phyloP scores from a whole-genome alignment of 2,113 vertebrate genomes.

The Odontophorus gujanensis region DNA sequence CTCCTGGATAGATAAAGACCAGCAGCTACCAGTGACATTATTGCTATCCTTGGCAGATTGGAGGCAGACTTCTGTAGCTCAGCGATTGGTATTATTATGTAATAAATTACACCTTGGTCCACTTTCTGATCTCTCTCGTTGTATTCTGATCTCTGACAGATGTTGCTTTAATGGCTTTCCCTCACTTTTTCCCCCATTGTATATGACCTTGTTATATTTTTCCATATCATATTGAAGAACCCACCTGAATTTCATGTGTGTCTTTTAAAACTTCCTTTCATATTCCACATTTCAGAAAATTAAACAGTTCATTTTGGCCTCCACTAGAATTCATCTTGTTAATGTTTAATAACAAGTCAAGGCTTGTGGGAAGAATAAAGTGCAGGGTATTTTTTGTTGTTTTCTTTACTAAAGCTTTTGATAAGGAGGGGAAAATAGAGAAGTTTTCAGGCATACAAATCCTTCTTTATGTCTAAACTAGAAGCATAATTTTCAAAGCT shows the following conservation, averaged over 20 bases:
- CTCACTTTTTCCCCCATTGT: not conserved
- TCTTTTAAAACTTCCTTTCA: not conserved
- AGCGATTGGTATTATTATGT: not conserved
- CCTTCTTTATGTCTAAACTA: not conserved
- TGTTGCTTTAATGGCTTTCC: not conserved
- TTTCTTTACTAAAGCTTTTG: not conserved
- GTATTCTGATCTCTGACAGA: not conserved
- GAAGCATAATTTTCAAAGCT: not conserved
- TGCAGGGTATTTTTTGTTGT: not conserved
- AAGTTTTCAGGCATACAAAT: not conserved
- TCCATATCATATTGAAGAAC: not conserved
- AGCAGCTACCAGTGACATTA: not conserved
- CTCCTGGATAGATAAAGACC: not conserved
- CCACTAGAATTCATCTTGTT: not conserved
- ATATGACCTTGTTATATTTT: not conserved
- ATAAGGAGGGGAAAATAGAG: not conserved
- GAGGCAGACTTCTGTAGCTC: not conserved
- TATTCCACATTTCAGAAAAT: not conserved
- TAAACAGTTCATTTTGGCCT: not conserved
- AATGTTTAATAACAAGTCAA: not conserved
- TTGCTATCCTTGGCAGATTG: not conserved
- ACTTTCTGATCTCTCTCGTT: not conserved
- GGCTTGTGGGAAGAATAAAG: not conserved
- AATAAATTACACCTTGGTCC: not conserved
- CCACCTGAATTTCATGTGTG: not conserved